These are phyloP conservation scores for Spondyliosoma cantharus DNA, from an alignment of 2,797 vertebrate species.

Conservation along the genomic window DNA sequence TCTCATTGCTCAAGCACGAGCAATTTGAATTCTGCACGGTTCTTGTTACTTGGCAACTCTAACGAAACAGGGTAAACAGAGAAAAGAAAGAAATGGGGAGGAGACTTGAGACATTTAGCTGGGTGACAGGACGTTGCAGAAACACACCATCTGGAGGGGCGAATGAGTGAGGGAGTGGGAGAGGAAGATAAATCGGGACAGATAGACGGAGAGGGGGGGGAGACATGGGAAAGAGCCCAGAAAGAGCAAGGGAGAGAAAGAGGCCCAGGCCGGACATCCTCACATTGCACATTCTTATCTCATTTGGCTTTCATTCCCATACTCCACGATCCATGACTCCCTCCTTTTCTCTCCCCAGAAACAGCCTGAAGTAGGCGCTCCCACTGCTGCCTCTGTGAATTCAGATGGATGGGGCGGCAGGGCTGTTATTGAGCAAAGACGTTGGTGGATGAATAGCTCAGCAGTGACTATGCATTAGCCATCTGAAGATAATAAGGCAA, in stretches of 20 bases:
- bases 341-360: slow-evolving; percentile 38
- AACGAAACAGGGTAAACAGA: slow-evolving; percentile 68
- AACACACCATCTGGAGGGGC: slow-evolving; percentile 68
- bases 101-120: slow-evolving; percentile 49
- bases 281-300: slow-evolving; percentile 74
- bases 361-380: slow-evolving; percentile 19
- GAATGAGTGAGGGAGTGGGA: slow-evolving; percentile 35
- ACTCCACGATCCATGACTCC: slow-evolving; percentile 55
- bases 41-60: slow-evolving; percentile 74
- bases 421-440: slow-evolving; percentile 6
- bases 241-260: slow-evolving; percentile 14
- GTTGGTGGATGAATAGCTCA: slow-evolving; percentile 1
- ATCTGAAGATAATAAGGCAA: slow-evolving; percentile 1
- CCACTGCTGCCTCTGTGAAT: slow-evolving; percentile 33
- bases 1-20: slow-evolving; percentile 65
- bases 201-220: slow-evolving; percentile 21
- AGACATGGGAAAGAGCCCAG: slow-evolving; percentile 22
- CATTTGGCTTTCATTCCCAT: slow-evolving; percentile 54
- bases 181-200: slow-evolving; percentile 42
- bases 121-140: slow-evolving; percentile 49
- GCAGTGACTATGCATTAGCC: slow-evolving; percentile 8
- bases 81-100: slow-evolving; percentile 26
- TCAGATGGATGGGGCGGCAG: slow-evolving; percentile 6
- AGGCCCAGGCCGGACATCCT: slow-evolving; percentile 65
- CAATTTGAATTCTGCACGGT: slow-evolving; percentile 60